Evolutionary conservation across 2,888 invertebrate genomes (phyloP), one percentile per base, ranked within the genome.

Genomic region (Synanthedon andrenaeformis): DNA sequence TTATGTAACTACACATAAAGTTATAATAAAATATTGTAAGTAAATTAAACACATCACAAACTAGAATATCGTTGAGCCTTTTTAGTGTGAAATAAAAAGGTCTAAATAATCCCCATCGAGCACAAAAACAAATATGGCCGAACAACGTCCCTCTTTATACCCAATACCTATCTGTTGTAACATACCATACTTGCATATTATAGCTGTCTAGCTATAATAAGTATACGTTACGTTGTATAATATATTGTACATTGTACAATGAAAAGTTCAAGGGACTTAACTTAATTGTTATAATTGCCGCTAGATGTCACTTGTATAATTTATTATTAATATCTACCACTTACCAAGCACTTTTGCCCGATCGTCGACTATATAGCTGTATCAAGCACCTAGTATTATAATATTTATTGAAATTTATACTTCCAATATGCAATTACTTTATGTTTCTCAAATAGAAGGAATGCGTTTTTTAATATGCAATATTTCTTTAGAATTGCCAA

Each of bases 61-160:
- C 67, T 72, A 60, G 58, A 58, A 67, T 68, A 69, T 62, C 55
- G 58, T 54, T 57, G 61, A 60, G 61, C 63, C 67, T 74, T 74
- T 68, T 64, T 68, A 74, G 68, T 76, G 70, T 73, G 70, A 78
- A 82, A 78, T 70, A 65, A 76, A 78, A 72, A 68, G 69, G 72
- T 90, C 89, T 89, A 91, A 91, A 91, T 91, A 91, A 80, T 79
- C 76, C 66, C 72, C 70, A 77, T 76, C 87, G 89, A 90, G 90
- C 91, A 92, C 91, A 92, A 92, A 90, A 92, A 92, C 92, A 92
- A 92, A 92, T 92, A 92, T 92, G 92, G 92, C 92, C 90, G 91
- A 76, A 66, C 72, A 64, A 57, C 56, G 56, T 53, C 53, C 56
- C 49, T 53, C 55, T n/a, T n/a, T n/a, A n/a, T n/a, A n/a, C n/a